These are phyloP conservation scores for Periophthalmus magnuspinnatus DNA, from an alignment of 2,797 vertebrate genomes.

Conservation along the genomic window DNA sequence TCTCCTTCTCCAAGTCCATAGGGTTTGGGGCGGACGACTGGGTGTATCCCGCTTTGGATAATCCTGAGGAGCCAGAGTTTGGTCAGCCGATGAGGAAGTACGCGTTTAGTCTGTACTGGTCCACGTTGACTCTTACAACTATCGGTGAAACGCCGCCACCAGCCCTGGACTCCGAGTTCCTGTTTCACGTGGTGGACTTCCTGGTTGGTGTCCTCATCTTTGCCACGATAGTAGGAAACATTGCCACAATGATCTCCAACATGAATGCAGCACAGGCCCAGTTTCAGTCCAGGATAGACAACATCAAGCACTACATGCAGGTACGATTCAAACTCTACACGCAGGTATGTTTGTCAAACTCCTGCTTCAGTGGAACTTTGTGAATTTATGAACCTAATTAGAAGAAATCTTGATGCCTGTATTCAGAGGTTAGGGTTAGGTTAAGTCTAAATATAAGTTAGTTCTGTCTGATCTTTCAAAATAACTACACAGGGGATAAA, in stretches of 20 bases:
- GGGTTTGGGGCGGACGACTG: constrained; percentile 94
- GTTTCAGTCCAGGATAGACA: constrained; percentile 93
- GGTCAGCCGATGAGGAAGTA: constrained; percentile 89
- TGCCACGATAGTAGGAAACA: constrained; percentile 97
- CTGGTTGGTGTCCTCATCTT: constrained; percentile 95
- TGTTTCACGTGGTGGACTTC: constrained; percentile 92
- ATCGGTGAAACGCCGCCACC: constrained; percentile 96
- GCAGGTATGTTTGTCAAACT: constrained; percentile 65
- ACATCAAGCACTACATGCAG: constrained; percentile 98
- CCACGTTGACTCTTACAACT: constrained; percentile 93
- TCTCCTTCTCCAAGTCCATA: constrained; percentile 92
- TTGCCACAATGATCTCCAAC: constrained; percentile 98
- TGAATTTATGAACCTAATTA: too few relatives aligned
- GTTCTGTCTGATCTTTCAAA: too few relatives aligned
- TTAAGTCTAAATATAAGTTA: too few relatives aligned
- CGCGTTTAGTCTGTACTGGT: constrained; percentile 96
- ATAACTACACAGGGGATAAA: too few relatives aligned
- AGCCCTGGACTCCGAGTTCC: constrained; percentile 89
- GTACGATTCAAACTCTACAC: too few relatives aligned
- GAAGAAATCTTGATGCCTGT: too few relatives aligned
- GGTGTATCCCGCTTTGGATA: constrained; percentile 89
- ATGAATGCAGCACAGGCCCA: constrained; percentile 96
- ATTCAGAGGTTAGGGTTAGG: too few relatives aligned
- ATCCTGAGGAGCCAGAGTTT: constrained; percentile 82
- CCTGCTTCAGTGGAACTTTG: too few relatives aligned